Percentiles rank a stretch among this genome's conserved stretches.
Conservation (phyloP, 2,888 invertebrate species). For the Nowickia ferox region DNA sequence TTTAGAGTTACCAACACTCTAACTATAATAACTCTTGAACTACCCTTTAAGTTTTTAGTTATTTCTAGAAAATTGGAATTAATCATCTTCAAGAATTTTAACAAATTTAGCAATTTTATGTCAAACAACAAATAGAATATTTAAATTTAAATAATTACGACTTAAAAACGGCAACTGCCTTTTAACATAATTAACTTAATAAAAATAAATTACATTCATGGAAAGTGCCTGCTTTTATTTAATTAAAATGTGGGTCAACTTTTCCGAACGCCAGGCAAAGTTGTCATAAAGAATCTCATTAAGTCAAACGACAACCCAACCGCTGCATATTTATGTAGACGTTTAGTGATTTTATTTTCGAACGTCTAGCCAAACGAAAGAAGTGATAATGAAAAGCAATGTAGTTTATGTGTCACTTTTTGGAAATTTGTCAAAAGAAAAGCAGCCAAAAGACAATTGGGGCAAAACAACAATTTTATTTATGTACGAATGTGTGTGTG, state of each 20-base stretch:
- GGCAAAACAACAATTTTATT: slow-evolving; percentile 17
- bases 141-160: not conserved
- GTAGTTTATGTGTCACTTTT: slow-evolving; percentile 15
- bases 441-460: not conserved
- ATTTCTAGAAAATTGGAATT: too few relatives aligned
- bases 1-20: too few relatives aligned
- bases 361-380: not conserved
- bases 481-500: not conserved
- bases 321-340: slow-evolving; percentile 24
- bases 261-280: not conserved
- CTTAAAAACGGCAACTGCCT: not conserved
- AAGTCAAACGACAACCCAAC: slow-evolving; percentile 22
- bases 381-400: not conserved
- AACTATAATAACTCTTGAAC: too few relatives aligned
- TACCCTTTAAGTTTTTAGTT: too few relatives aligned
- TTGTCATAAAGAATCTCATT: slow-evolving; percentile 12
- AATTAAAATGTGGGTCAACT: slow-evolving; percentile 25
- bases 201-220: not conserved
- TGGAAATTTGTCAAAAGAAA: slow-evolving; percentile 54
- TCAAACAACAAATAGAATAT: not conserved
- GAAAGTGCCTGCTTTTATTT: not conserved
- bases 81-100: too few relatives aligned
- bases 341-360: not conserved
- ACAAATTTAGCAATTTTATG: too few relatives aligned
- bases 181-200: too few relatives aligned